These are phyloP conservation scores for Choloepus hoffmanni DNA, from an alignment of 2,113 vertebrate genomes.

Conservation along the genomic window DNA sequence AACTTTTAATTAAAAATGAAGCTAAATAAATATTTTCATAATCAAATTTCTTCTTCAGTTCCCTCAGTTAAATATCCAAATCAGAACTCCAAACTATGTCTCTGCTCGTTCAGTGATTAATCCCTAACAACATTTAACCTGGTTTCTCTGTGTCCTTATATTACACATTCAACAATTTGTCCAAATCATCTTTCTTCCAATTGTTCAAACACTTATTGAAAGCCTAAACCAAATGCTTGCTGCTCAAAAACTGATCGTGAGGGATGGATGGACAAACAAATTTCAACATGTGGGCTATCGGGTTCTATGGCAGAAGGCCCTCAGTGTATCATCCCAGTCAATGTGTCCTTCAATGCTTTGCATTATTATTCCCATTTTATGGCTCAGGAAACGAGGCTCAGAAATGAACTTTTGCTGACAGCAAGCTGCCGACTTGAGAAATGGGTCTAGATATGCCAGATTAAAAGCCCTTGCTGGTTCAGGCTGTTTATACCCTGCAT, in stretches of 20 bases:
- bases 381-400: not conserved
- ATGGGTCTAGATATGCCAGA: not conserved
- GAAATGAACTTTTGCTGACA: not conserved
- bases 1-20: conserved; percentile 10
- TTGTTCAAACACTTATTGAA: not conserved
- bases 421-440: not conserved
- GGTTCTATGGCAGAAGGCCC: not conserved
- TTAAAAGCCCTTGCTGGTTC: not conserved
- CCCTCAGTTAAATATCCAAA: not conserved
- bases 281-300: not conserved
- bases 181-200: not conserved
- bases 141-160: not conserved
- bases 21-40: not conserved
- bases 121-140: not conserved
- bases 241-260: not conserved
- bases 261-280: not conserved
- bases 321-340: too few species aligned
- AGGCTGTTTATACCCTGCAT: not conserved
- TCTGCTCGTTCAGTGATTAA: not conserved
- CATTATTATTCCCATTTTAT: not conserved
- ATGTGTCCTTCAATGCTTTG: accelerated
- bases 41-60: not conserved
- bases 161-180: not conserved
- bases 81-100: not conserved
- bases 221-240: too few species aligned